Evolutionary conservation across 2,888 invertebrate genomes (phyloP), one percentile per base, ranked within the genome.

Genomic region (Eristalis pertinax): DNA sequence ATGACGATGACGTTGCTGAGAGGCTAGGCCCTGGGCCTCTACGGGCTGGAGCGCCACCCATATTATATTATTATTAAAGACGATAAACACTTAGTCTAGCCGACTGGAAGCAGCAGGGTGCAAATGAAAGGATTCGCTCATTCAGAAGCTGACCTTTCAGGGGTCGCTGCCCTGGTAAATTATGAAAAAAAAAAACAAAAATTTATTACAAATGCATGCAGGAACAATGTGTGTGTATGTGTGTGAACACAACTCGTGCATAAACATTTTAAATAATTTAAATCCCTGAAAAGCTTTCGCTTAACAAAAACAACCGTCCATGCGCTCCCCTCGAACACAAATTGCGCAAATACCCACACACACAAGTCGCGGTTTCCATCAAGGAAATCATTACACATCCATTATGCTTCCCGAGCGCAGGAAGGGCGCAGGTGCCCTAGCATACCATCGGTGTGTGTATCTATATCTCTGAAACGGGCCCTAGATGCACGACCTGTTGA

Each of bases 401-500:
- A 50, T 50, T 50, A 50, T 50, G 50, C 50, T 19, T 19, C 50
- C 19, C 19, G 19, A 50, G 7, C 50, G 19, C 50, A 2, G 19
- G 19, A 50, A 50, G 50, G 50, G 50, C 50, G 50, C 50, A 50
- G 50, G 50, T 50, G 19, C 50, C 50, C 50, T 50, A 19, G 19
- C 10, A 38, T 38, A 13, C 38, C 50, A n/a, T 19, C n/a, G 50
- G 5, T 19, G 50, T 60, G 24, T 60, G 60, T 29, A 26, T 29
- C 60, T 60, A 24, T 60, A 26, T 11, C 13, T 60, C 60, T 60
- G 11, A 24, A 13, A 19, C 19, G 50, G 26, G 13, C 26, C 26
- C 24, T n/a, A 35, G 19, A 35, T 67, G 35, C 65, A 35, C 41
- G 41, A 67, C 65, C 65, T 67, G 65, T 67, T 67, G 65, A 35